Percentiles rank a stretch among this genome's conserved stretches.
Evolutionary conservation across 2,888 invertebrate genomes (phyloP).

Genomic region (Bombylius discolor): DNA sequence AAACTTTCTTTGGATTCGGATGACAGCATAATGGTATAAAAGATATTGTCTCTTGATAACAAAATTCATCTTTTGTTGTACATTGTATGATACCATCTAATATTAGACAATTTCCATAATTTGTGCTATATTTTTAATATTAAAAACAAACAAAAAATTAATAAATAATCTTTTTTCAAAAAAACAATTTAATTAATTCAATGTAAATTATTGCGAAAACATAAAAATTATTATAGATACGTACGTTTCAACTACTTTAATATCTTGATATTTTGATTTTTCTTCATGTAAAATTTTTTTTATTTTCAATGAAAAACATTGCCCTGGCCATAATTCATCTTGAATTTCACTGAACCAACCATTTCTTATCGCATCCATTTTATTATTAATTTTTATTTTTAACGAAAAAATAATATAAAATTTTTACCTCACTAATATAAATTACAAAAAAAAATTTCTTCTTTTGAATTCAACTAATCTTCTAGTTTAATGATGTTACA

Average conservation of each 20-base stretch:
- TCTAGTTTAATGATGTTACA: no score
- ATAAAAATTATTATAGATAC: constrained; percentile 19
- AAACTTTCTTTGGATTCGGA: constrained; percentile 74
- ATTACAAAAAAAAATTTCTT: no score
- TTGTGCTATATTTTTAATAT: constrained; percentile 38
- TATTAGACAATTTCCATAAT: constrained; percentile 75
- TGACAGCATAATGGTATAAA: constrained; percentile 87
- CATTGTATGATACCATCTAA: constrained; percentile 96
- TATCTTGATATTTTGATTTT: constrained; percentile 72
- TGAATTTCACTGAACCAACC: constrained; percentile 92
- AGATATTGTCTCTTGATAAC: constrained; percentile 98
- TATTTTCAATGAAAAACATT: constrained; percentile 75
- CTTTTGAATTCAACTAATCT: no score
- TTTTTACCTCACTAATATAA: no score
- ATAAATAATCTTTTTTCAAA: neutral
- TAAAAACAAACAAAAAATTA: neutral
- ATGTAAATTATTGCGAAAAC: neutral
- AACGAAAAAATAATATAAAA: no score
- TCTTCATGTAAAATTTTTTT: constrained; percentile 64
- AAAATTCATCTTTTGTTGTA: constrained; percentile 89
- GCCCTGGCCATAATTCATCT: constrained; percentile 80
- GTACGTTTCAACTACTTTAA: constrained; percentile 69
- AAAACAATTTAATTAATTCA: neutral
- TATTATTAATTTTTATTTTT: neutral
- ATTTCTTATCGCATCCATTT: constrained; percentile 57